phyloP scores from a whole-genome alignment of 2,797 vertebrate species.

The Phaenicophaeus curvirostris region DNA sequence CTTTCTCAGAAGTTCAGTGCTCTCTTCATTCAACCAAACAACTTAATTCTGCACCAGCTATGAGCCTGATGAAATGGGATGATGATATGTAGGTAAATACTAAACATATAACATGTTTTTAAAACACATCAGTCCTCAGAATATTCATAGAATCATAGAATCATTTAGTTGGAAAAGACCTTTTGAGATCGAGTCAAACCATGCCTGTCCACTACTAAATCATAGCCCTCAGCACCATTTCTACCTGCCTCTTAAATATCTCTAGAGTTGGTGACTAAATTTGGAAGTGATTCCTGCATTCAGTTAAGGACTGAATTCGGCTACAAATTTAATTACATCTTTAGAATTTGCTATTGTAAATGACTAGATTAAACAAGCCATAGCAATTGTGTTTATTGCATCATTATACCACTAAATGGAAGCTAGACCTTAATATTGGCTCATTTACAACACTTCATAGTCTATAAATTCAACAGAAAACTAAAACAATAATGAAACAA shows the following conservation, averaged over 20 bases:
- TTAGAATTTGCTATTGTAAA: neutral
- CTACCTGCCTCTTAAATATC: too few species aligned
- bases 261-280: neutral
- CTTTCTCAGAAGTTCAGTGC: neutral
- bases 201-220: too few species aligned
- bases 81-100: neutral
- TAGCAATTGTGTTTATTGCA: neutral
- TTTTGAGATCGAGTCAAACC: too few species aligned
- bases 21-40: neutral
- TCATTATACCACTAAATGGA: neutral
- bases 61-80: neutral
- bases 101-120: neutral
- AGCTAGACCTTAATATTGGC: neutral
- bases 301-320: neutral
- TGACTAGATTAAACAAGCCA: neutral
- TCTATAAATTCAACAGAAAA: neutral
- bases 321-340: neutral
- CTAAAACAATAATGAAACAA: neutral
- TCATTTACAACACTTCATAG: neutral
- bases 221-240: too few species aligned
- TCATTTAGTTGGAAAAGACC: too few species aligned
- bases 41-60: neutral
- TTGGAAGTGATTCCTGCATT: neutral
- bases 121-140: neutral
- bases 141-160: neutral